Evolutionary conservation across 2,797 vertebrate species (phyloP).

Genomic region (Vireo griseus): DNA sequence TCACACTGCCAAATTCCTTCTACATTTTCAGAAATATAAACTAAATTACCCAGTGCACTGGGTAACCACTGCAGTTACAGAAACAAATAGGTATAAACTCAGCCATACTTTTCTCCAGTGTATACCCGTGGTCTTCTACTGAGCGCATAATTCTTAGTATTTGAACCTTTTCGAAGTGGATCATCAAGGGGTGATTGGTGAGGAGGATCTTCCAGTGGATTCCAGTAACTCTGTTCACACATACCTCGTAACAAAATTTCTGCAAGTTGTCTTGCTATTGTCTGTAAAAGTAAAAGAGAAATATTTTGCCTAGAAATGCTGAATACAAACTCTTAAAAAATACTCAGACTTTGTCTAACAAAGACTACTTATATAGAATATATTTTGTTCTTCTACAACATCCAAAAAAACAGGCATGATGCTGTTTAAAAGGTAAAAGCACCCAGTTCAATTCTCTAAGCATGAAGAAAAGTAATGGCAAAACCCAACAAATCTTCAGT

Average conservation of each 20-base stretch:
- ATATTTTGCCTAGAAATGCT: not conserved
- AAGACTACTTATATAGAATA: not conserved
- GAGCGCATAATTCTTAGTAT: conserved; percentile 85
- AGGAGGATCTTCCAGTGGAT: conserved; percentile 93
- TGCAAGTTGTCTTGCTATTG: conserved; percentile 95
- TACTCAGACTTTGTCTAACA: not conserved
- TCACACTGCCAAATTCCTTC: not conserved
- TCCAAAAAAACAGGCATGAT: not conserved
- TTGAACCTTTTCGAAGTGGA: conserved; percentile 84
- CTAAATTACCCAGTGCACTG: not conserved
- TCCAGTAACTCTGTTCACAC: conserved; percentile 99
- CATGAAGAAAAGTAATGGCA: not conserved
- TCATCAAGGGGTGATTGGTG: conserved; percentile 92
- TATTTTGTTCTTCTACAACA: not conserved
- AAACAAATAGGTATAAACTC: not conserved
- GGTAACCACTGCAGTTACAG: not conserved
- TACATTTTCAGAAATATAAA: not conserved
- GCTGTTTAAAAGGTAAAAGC: not conserved
- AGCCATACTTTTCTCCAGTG: conserved; percentile 91
- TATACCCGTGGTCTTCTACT: conserved; percentile 89
- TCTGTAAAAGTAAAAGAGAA: conserved; percentile 73
- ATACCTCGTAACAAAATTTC: conserved; percentile 96
- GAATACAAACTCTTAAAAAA: not conserved
- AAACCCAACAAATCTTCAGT: not conserved
- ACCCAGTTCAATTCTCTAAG: not conserved